A percentile compares a stretch with the other conserved stretches of the same genome.
phyloP scores from a whole-genome alignment of 2,797 vertebrate species.

The Lutjanus campechanus region DNA sequence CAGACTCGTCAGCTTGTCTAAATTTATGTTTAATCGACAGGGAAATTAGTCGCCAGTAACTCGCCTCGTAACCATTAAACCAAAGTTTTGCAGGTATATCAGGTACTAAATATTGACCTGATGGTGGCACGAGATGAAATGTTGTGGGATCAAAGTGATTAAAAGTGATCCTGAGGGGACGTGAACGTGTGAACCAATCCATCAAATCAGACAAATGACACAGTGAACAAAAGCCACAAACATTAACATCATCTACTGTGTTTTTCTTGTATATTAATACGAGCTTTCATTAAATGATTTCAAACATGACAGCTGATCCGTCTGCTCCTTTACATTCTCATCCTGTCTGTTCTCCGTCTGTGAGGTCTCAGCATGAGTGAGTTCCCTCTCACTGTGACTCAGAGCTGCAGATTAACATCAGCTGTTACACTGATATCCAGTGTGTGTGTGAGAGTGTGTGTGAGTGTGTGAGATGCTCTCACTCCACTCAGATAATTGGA shows the following conservation, averaged over 20 bases:
- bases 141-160: not conserved
- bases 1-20: too few species aligned
- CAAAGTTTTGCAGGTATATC: not conserved
- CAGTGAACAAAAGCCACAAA: not conserved
- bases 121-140: not conserved
- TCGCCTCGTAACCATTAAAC: not conserved
- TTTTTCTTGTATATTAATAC: not conserved
- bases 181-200: not conserved
- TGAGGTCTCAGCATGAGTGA: constrained; percentile 12
- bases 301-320: constrained; percentile 1
- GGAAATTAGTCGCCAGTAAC: too few species aligned
- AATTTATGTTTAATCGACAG: too few species aligned
- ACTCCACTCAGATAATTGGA: constrained; percentile 45
- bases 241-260: too few species aligned
- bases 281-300: not conserved
- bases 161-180: not conserved
- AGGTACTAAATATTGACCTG: not conserved
- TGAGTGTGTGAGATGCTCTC: not conserved
- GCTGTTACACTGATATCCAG: constrained; percentile 13
- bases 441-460: not conserved
- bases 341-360: not conserved
- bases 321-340: not conserved
- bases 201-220: not conserved
- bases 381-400: not conserved
- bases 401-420: constrained; percentile 32